phyloP scores from a whole-genome alignment of 1,140 invertebrate genomes.

The Zelostemma sp. region DNA sequence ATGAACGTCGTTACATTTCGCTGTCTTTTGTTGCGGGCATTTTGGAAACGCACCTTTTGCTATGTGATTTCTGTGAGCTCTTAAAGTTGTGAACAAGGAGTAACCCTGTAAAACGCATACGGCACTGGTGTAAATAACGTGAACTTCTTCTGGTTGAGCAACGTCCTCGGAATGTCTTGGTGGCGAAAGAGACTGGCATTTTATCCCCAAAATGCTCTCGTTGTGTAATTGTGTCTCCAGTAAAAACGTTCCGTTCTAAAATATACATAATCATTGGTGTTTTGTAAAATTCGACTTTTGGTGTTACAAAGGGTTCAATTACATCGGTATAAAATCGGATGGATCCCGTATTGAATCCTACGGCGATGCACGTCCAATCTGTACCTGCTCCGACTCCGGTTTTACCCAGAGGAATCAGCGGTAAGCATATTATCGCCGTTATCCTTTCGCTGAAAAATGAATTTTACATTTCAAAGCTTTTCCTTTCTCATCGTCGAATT shows the following conservation, averaged over 20 bases:
- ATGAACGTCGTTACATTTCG: background rate
- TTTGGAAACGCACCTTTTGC: constrained; percentile 79
- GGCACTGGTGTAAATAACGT: constrained; percentile 82
- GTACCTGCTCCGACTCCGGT: constrained; percentile 77
- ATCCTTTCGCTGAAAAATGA: constrained; percentile 70
- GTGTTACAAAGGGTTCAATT: constrained; percentile 23
- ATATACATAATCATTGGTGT: constrained; percentile 14
- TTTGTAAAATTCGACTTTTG: background rate
- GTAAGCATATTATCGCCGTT: constrained; percentile 73
- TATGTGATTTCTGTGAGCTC: constrained; percentile 84
- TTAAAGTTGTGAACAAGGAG: constrained; percentile 84
- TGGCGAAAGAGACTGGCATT: constrained; percentile 83
- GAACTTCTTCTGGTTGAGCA: constrained; percentile 83
- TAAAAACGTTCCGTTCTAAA: constrained; percentile 82
- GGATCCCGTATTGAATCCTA: constrained; percentile 88
- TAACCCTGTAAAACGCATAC: constrained; percentile 88
- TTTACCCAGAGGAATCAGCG: constrained; percentile 79
- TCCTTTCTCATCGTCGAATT: too few species aligned
- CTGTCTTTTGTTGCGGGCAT: too few species aligned
- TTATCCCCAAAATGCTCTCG: constrained; percentile 82
- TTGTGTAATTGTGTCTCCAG: constrained; percentile 88
- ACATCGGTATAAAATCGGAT: constrained; percentile 91
- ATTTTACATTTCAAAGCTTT: too few species aligned
- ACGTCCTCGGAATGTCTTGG: constrained; percentile 72
- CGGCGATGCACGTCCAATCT: constrained; percentile 93